phyloP scores from a whole-genome alignment of 2,797 vertebrate genomes.

The Lagorchestes hirsutus region DNA sequence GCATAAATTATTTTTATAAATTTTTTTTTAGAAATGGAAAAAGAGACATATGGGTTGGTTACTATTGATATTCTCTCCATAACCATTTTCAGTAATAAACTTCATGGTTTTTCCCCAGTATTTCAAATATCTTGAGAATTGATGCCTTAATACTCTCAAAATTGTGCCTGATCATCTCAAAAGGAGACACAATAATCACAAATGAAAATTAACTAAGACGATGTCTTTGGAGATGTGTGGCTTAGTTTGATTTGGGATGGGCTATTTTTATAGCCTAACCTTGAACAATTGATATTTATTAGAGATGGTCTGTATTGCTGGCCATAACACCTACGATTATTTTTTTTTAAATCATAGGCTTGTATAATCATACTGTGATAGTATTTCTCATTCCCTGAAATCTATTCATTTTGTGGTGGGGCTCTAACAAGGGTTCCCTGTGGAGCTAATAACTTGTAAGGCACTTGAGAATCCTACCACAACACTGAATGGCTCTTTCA shows the following conservation, averaged over 20 bases:
- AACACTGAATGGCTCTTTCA: slow-evolving; percentile 48
- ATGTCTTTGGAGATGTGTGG: slow-evolving; percentile 23
- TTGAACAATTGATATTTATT: slow-evolving; percentile 11
- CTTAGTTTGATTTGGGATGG: slow-evolving; percentile 27
- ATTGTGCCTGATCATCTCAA: slow-evolving; percentile 65
- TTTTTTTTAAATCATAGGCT: slow-evolving; percentile 40
- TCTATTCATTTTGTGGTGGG: slow-evolving; percentile 11
- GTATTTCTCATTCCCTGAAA: slow-evolving; percentile 47
- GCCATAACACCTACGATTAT: slow-evolving; percentile 14
- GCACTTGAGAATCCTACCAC: slow-evolving; percentile 46
- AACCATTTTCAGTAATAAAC: background rate
- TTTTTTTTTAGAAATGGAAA: background rate
- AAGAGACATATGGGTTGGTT: background rate
- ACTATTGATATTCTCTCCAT: background rate
- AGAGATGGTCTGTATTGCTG: slow-evolving; percentile 21
- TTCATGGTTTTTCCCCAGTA: background rate
- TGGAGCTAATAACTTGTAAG: slow-evolving; percentile 47
- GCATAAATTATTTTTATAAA: background rate
- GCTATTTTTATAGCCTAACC: slow-evolving; percentile 42
- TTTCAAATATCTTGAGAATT: background rate
- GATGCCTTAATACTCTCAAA: background rate
- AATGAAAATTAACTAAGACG: slow-evolving; percentile 51
- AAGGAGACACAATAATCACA: slow-evolving; percentile 49
- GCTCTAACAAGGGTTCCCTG: slow-evolving; percentile 21
- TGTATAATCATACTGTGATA: slow-evolving; percentile 34